These are phyloP conservation scores for Zophobas atratus DNA, from an alignment of 1,140 invertebrate species.

Conservation along the genomic window DNA sequence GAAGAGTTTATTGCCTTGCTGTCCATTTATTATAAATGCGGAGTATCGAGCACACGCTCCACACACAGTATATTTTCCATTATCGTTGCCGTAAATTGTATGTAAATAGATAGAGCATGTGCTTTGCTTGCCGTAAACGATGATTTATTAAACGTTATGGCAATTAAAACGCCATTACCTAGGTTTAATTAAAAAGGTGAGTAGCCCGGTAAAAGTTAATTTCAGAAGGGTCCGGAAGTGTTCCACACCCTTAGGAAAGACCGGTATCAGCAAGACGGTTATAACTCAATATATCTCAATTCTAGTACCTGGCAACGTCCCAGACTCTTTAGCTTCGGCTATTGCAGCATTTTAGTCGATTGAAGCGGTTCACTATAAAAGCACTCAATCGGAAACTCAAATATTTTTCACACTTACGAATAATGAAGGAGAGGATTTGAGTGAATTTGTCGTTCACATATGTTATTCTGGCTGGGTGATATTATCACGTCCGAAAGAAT, in stretches of 20 bases:
- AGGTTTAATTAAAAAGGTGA: conserved; percentile 43
- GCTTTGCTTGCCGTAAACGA: conserved; percentile 23
- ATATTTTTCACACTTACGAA: conserved; percentile 27
- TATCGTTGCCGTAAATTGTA: conserved; percentile 34
- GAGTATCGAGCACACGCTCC: neutral
- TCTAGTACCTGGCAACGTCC: conserved; percentile 47
- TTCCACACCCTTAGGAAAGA: conserved; percentile 39
- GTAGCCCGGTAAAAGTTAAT: conserved; percentile 28
- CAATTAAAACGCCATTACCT: conserved; percentile 40
- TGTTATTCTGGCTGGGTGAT: too few species aligned
- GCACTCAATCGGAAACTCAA: conserved; percentile 30
- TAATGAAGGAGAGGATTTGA: neutral
- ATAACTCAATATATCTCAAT: conserved; percentile 48
- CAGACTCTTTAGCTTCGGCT: conserved; percentile 39
- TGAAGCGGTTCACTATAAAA: conserved; percentile 29
- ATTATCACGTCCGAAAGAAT: too few species aligned
- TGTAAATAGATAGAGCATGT: conserved; percentile 27
- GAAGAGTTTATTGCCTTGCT: too few species aligned
- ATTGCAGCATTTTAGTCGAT: conserved; percentile 36
- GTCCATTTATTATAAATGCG: too few species aligned
- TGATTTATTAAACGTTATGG: conserved; percentile 36
- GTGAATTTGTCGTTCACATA: neutral
- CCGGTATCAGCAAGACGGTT: conserved; percentile 45
- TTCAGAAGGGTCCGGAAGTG: conserved; percentile 39
- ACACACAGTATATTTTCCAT: conserved; percentile 14